Percentiles rank a stretch among this genome's conserved stretches.
phyloP scores from a whole-genome alignment of 2,888 invertebrate species.

The Pinctada fucata region DNA sequence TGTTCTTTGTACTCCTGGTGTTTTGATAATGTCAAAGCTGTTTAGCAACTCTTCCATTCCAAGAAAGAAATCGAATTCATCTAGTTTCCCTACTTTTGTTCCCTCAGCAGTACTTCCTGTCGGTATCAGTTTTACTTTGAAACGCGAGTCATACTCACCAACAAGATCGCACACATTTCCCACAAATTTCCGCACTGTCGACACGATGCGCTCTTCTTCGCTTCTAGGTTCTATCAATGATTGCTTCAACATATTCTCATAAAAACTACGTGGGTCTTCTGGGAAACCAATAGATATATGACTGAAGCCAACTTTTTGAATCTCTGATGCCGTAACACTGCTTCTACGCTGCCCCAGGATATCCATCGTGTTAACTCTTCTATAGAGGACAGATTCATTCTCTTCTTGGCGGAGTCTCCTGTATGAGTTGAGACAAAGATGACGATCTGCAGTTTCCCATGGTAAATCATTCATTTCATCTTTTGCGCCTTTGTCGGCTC shows the following conservation, averaged over 20 bases:
- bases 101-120: conserved; percentile 30
- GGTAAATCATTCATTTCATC: conserved; percentile 23
- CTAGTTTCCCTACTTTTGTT: conserved; percentile 32
- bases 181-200: neutral
- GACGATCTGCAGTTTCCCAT: conserved; percentile 14
- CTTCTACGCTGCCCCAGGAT: conserved; percentile 19
- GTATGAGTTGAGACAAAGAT: conserved; percentile 12
- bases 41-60: conserved; percentile 12
- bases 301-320: conserved; percentile 1
- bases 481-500: neutral
- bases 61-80: conserved; percentile 38
- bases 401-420: neutral
- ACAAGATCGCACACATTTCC: neutral
- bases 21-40: neutral
- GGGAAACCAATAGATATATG: neutral
- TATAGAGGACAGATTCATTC: neutral
- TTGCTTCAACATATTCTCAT: neutral
- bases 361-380: neutral
- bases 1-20: conserved; percentile 7
- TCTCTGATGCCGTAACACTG: conserved; percentile 4
- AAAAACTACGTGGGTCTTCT: neutral
- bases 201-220: conserved; percentile 2
- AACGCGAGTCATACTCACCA: conserved; percentile 23
- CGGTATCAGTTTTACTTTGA: conserved; percentile 19
- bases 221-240: neutral